Evolutionary conservation across 2,888 invertebrate genomes (phyloP).

Genomic region (Hartigia nigra): DNA sequence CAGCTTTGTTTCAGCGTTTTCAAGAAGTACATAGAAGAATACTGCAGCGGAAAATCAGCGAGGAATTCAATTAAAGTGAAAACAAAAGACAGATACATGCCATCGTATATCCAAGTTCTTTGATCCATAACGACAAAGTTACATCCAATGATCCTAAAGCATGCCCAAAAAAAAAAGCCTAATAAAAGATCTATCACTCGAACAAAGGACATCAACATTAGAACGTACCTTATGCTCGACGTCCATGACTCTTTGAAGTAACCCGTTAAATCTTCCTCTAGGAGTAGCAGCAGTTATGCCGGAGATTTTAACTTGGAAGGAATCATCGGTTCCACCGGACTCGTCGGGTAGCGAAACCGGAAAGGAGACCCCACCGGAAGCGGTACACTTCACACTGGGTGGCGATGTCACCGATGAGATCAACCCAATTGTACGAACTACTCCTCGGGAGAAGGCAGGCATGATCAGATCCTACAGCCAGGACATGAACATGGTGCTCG

Average conservation of each 20-base stretch:
- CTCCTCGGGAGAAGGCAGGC: slow-evolving; percentile 13
- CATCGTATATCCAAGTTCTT: neutral
- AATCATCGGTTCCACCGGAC: slow-evolving; percentile 66
- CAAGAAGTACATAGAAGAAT: neutral
- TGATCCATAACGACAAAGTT: neutral
- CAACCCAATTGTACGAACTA: neutral
- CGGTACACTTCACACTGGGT: slow-evolving; percentile 58
- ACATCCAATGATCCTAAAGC: neutral
- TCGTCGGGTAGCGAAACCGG: slow-evolving; percentile 72
- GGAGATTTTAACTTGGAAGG: slow-evolving; percentile 64
- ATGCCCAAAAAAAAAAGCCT: neutral
- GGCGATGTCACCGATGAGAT: slow-evolving; percentile 45
- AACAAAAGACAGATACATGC: neutral
- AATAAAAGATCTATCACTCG: neutral
- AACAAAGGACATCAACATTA: neutral
- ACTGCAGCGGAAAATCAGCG: neutral
- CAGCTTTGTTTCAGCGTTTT: neutral
- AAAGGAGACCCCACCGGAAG: slow-evolving; percentile 65
- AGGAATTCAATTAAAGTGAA: neutral
- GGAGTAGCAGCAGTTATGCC: slow-evolving; percentile 51
- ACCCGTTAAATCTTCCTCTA: slow-evolving; percentile 20
- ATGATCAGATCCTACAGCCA: slow-evolving; percentile 69
- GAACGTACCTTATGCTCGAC: neutral
- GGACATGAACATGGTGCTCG: slow-evolving; percentile 64
- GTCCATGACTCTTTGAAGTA: neutral